These are phyloP conservation scores for Semaprochilodus insignis DNA, from an alignment of 2,797 vertebrate genomes.

Conservation along the genomic window DNA sequence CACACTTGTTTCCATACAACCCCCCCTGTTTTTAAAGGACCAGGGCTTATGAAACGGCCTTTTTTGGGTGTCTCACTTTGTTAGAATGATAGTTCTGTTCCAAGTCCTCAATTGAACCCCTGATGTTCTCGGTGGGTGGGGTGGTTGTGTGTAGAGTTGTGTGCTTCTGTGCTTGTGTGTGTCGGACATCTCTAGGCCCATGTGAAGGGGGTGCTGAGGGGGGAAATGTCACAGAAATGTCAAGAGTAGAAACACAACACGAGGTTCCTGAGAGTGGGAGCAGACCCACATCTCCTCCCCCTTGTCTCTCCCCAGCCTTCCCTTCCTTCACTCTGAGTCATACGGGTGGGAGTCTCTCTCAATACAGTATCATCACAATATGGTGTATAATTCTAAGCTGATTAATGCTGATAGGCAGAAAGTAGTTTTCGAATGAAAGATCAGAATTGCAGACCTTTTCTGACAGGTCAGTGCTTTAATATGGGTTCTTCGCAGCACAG, in stretches of 20 bases:
- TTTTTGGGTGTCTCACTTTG: slow-evolving; percentile 8
- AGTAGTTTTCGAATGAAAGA: no score
- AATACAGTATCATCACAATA: not conserved
- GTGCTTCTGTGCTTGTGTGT: slow-evolving; percentile 6
- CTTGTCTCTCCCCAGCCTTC: slow-evolving; percentile 11
- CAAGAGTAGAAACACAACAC: slow-evolving; percentile 75
- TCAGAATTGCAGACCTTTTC: no score
- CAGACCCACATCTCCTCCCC: slow-evolving; percentile 16
- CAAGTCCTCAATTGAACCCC: slow-evolving; percentile 14
- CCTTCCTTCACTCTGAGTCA: slow-evolving; percentile 40
- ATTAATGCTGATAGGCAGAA: no score
- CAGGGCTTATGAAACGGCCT: not conserved
- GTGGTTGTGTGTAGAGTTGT: not conserved
- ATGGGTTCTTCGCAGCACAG: no score
- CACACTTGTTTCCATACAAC: not conserved
- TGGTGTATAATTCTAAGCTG: no score
- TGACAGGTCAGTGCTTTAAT: no score
- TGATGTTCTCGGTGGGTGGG: slow-evolving; percentile 2
- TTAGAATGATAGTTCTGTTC: slow-evolving; percentile 2
- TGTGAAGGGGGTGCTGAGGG: slow-evolving; percentile 57
- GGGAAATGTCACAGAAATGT: slow-evolving; percentile 85
- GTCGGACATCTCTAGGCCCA: slow-evolving; percentile 36
- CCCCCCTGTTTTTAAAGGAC: not conserved
- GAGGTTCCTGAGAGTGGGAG: slow-evolving; percentile 57
- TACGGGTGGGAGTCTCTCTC: not conserved